Base-by-base conservation (phyloP, 2,113 vertebrate genomes). In the Malurus alboscapulatus region DNA sequence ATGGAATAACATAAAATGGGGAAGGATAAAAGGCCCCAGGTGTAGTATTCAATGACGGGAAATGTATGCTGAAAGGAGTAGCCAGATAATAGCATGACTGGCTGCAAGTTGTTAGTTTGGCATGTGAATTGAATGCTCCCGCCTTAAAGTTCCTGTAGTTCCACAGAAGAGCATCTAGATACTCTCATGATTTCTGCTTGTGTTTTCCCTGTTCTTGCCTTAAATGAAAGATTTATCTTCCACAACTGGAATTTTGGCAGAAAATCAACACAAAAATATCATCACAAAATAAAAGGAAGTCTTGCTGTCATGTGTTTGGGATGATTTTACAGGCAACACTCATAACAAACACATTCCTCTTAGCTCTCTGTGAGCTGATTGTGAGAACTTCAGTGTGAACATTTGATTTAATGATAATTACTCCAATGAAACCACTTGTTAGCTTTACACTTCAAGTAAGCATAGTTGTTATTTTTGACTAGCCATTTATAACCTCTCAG, bases 341-440 rank as follows among this genome's bases (percentile, higher is more conserved):
- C 16, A 10, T 87, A 77, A 82, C 38, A 91, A 58, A 65, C 12
- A 19, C 1, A 0, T 67, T 93, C 32, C 6, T 88, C 24, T 7
- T 24, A 69, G 51, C 69, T 93, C 21, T 22, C 51, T 47, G 17
- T 54, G 27, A 84, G 24, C 65, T 80, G 63, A 24, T 38, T 57
- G 6, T 17, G 25, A 78, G 48, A 93, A 34, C 24, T 79, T 72
- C 58, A 48, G 15, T 44, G 51, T 32, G 21, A 91, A 91, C 48
- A 20, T 45, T 78, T 53, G 16, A 54, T 80, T 57, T 88, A 80
- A 69, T 80, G 30, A 26, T 76, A 88, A 92, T 72, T 72, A 72
- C 55, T 86, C 10, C 45, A 83, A n/a, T 50, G 63, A 92, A 93
- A 68, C 18, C 10, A 55, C 18, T 86, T 77, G 26, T 66, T 79